Percentiles rank a stretch among this genome's conserved stretches.
These are phyloP conservation scores for Melanerpes formicivorus DNA, from an alignment of 2,113 vertebrate species.

Conservation along the genomic window DNA sequence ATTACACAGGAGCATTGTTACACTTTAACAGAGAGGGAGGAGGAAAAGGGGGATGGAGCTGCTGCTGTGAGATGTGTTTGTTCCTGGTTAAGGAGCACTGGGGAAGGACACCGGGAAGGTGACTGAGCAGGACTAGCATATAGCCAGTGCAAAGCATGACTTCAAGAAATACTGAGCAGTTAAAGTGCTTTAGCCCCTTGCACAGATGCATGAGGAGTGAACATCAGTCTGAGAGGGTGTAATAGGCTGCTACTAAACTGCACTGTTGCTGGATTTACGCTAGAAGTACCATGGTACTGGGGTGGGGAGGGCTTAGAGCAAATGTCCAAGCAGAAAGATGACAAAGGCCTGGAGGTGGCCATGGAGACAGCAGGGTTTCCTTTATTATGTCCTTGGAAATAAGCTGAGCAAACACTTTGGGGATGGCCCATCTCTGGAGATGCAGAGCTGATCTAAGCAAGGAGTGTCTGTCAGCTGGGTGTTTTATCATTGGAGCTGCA, in stretches of 20 bases:
- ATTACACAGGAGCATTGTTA: neutral
- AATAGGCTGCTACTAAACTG: neutral
- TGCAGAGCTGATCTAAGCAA: conserved; percentile 38
- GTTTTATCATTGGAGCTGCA: neutral
- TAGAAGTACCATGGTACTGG: neutral
- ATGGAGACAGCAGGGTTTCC: neutral
- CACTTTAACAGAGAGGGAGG: neutral
- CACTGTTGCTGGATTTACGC: rapidly evolving
- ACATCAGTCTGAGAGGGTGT: neutral
- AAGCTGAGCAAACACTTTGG: conserved; percentile 12
- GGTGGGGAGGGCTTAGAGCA: neutral
- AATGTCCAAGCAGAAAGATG: neutral
- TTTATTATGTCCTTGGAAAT: neutral
- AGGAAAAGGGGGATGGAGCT: neutral
- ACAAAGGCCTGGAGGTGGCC: neutral
- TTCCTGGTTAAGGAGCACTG: neutral
- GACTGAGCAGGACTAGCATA: neutral
- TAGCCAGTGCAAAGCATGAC: neutral
- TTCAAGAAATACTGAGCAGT: neutral
- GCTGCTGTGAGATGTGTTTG: rapidly evolving
- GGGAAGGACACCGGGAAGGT: neutral
- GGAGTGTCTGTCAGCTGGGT: neutral
- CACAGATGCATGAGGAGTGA: rapidly evolving
- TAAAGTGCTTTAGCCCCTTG: neutral
- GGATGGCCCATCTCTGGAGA: neutral